A percentile compares a stretch with the other conserved stretches of the same genome.
Evolutionary conservation across 1,140 invertebrate genomes (phyloP).

Genomic region (Drosophila mauritiana): DNA sequence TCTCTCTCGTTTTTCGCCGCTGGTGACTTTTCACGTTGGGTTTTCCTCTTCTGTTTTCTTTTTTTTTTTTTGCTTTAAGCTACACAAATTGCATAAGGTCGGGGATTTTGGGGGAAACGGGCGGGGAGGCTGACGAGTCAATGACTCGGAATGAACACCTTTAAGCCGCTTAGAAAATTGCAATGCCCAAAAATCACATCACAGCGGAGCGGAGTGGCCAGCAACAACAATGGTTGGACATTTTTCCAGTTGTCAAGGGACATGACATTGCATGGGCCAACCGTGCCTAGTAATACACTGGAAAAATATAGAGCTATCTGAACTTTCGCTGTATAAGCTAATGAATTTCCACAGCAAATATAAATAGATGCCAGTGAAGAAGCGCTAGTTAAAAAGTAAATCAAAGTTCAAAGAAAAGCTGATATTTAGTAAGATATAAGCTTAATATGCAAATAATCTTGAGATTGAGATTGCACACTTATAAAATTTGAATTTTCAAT

Average conservation of each 20-base stretch:
- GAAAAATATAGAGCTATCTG: background rate
- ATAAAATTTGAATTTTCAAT: too few relatives aligned
- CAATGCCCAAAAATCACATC: conserved; percentile 70
- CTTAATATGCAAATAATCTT: too few relatives aligned
- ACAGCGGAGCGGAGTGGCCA: conserved; percentile 25
- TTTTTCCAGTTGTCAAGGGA: conserved; percentile 34
- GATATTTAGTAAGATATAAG: too few relatives aligned
- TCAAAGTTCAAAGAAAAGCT: background rate
- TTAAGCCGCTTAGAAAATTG: conserved; percentile 82
- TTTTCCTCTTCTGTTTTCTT: background rate
- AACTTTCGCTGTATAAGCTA: too few relatives aligned
- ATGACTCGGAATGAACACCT: conserved; percentile 78
- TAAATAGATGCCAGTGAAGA: too few relatives aligned
- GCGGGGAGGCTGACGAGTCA: conserved; percentile 35
- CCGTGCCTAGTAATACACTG: conserved; percentile 2
- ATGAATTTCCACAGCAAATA: too few relatives aligned
- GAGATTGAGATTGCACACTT: too few relatives aligned
- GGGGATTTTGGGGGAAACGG: background rate
- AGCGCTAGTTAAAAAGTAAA: background rate
- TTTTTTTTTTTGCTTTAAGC: conserved; percentile 25
- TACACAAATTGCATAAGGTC: conserved; percentile 44
- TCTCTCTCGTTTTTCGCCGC: background rate
- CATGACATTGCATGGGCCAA: conserved; percentile 31
- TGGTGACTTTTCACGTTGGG: background rate
- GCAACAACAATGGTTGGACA: conserved; percentile 43